A percentile compares a stretch with the other conserved stretches of the same genome.
Conservation (phyloP, 2,797 vertebrate genomes). For the Trachurus trachurus region DNA sequence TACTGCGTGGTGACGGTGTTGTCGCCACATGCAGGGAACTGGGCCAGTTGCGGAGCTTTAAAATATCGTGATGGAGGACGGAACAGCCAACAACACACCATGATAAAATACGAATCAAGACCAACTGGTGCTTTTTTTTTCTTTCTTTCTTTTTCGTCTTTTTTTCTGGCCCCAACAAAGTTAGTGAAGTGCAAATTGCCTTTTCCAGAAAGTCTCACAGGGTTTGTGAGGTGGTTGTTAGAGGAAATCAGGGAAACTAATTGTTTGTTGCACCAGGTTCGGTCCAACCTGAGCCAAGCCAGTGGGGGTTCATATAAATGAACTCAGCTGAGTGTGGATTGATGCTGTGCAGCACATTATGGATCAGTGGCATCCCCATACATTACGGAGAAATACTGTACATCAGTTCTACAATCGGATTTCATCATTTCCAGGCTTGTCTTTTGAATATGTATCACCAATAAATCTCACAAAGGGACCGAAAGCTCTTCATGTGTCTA, state of each 20-base stretch:
- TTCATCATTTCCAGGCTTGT: background rate
- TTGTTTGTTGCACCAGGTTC: constrained; percentile 21
- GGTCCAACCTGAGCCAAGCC: constrained; percentile 21
- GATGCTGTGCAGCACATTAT: constrained; percentile 7
- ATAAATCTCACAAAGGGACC: background rate
- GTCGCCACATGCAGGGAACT: constrained; percentile 75
- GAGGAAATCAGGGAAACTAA: constrained; percentile 43
- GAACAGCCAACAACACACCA: constrained; percentile 33
- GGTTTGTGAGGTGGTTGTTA: constrained; percentile 44
- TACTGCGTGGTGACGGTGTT: constrained; percentile 72
- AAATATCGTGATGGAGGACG: constrained; percentile 65
- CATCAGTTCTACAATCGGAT: background rate
- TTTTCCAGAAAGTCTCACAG: constrained; percentile 31
- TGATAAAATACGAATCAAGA: constrained; percentile 52
- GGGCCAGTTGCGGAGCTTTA: constrained; percentile 68
- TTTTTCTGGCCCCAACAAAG: background rate
- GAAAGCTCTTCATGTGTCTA: background rate
- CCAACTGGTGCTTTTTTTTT: constrained; percentile 18
- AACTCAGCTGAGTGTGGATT: constrained; percentile 1
- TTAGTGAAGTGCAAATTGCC: constrained; percentile 45
- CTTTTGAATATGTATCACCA: background rate
- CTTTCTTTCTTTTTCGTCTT: background rate
- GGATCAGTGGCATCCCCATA: background rate
- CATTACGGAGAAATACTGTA: background rate
- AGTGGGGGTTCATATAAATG: constrained; percentile 17